Conservation (phyloP, 2,888 invertebrate species). For the Muscina levida region DNA sequence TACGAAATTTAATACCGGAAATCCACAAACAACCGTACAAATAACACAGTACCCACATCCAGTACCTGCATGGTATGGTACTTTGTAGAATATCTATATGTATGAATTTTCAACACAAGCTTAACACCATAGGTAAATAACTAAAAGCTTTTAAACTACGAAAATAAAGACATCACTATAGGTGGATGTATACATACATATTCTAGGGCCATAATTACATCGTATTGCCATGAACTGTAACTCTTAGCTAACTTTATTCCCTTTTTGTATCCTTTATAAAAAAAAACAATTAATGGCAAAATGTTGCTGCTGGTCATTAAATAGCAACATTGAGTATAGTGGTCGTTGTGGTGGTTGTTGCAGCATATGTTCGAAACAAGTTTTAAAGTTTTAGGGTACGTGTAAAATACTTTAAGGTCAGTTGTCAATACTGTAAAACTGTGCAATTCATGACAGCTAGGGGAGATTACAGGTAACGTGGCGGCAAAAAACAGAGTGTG, state of each 20-base stretch:
- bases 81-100: neutral
- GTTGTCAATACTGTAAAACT: too few relatives aligned
- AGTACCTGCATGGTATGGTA: conserved; percentile 13
- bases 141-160: conserved; percentile 16
- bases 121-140: conserved; percentile 8
- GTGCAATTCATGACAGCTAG: too few relatives aligned
- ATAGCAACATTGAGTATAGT: neutral
- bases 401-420: conserved; percentile 6
- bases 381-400: neutral
- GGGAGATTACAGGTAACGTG: too few relatives aligned
- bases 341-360: neutral
- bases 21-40: conserved; percentile 15
- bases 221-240: neutral
- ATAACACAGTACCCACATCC: neutral
- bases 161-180: neutral
- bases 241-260: too few relatives aligned
- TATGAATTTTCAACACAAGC: conserved; percentile 1
- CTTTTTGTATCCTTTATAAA: too few relatives aligned
- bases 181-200: neutral
- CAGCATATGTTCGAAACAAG: neutral
- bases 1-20: conserved; percentile 46
- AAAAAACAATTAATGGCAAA: too few relatives aligned
- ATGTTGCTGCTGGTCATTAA: conserved; percentile 9
- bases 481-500: too few relatives aligned
- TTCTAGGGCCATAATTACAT: too few relatives aligned